These are phyloP conservation scores for Nyctereutes procyonoides DNA, from an alignment of 2,113 vertebrate species.

Conservation along the genomic window DNA sequence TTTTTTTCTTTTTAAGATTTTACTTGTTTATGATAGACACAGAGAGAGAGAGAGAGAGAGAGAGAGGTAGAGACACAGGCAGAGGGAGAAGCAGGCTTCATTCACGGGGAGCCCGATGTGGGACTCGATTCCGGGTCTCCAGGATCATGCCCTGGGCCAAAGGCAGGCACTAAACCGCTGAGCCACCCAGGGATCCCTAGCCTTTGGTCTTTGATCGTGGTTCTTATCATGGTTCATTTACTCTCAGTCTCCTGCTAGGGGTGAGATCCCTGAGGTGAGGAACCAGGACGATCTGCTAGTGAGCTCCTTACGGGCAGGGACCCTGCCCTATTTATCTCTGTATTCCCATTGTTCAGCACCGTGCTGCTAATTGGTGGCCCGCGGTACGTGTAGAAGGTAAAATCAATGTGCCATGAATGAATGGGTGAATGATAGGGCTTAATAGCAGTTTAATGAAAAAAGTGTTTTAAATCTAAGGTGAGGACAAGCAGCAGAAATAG, in stretches of 20 bases:
- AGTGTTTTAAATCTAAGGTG: not conserved
- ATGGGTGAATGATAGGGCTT: not conserved
- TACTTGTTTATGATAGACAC: too few species aligned
- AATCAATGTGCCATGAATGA: not conserved
- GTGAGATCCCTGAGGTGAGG: not conserved
- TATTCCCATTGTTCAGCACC: not conserved
- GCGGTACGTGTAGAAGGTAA: not conserved
- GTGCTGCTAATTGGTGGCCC: not conserved
- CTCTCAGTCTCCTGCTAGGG: not conserved
- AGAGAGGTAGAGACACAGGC: too few species aligned
- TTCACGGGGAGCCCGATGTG: too few species aligned
- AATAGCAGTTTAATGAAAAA: not conserved
- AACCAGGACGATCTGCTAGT: not conserved
- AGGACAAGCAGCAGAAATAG: not conserved
- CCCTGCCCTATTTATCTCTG: not conserved
- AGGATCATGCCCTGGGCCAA: too few species aligned
- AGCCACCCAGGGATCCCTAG: too few species aligned
- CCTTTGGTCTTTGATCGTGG: too few species aligned
- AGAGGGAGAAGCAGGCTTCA: too few species aligned
- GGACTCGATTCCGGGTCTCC: too few species aligned
- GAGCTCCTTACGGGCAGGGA: not conserved
- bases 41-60: too few species aligned
- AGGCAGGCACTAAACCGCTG: too few species aligned
- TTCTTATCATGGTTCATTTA: not conserved
- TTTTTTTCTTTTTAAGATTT: too few species aligned